Percentiles rank a stretch among this genome's conserved stretches.
Conservation (phyloP, 2,113 vertebrate genomes). For the Gopherus evgoodei region DNA sequence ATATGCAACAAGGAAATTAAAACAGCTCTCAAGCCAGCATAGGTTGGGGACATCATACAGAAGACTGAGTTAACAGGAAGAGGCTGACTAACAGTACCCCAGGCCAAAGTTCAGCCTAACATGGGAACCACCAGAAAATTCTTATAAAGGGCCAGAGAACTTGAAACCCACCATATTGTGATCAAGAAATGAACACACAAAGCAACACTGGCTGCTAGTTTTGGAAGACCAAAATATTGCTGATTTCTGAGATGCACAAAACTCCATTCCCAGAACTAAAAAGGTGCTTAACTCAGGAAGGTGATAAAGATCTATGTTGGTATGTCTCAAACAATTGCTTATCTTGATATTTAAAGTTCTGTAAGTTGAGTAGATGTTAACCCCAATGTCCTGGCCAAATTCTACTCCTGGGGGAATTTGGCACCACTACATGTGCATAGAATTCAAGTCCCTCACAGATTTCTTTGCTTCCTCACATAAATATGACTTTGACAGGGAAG, state of each 20-base stretch:
- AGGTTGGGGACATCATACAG: neutral
- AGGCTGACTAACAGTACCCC: accelerated
- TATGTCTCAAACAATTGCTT: neutral
- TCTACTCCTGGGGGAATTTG: too few relatives aligned
- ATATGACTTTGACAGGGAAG: too few relatives aligned
- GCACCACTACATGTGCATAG: too few relatives aligned
- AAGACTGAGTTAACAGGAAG: neutral
- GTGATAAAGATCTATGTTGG: neutral
- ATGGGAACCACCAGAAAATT: neutral
- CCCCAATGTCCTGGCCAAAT: neutral
- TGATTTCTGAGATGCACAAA: neutral
- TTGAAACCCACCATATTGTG: neutral
- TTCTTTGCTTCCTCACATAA: too few relatives aligned
- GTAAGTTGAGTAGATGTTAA: neutral
- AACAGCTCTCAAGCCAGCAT: neutral
- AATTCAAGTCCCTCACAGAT: too few relatives aligned
- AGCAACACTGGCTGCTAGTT: neutral
- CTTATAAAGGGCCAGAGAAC: neutral
- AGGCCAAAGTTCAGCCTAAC: neutral
- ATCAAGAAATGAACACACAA: neutral
- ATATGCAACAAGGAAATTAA: neutral
- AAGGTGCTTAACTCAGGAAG: neutral
- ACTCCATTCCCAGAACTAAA: neutral
- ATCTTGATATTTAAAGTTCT: neutral
- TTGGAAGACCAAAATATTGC: neutral